phyloP scores from a whole-genome alignment of 2,113 vertebrate species.

The Cochlearius cochlearius region DNA sequence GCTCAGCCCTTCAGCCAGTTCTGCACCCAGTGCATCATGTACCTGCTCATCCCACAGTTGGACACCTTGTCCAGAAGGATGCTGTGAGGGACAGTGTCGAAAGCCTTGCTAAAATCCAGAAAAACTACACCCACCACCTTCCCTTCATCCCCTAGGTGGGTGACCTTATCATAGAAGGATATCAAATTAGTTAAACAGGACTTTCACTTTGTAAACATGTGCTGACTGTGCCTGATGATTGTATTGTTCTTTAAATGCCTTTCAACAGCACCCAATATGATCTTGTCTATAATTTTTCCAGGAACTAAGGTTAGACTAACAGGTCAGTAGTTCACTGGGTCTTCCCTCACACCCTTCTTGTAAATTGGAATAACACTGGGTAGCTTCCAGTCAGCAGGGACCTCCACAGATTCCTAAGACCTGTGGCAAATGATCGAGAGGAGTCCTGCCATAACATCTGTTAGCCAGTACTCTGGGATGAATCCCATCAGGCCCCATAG shows the following conservation, averaged over 20 bases:
- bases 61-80: neutral
- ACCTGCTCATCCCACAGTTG: neutral
- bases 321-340: neutral
- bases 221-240: neutral
- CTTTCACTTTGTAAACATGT: neutral
- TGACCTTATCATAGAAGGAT: neutral
- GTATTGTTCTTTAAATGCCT: neutral
- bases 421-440: neutral
- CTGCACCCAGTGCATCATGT: too few species aligned
- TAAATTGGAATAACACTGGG: fast-evolving
- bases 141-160: neutral
- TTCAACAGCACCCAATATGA: neutral
- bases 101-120: neutral
- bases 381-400: neutral
- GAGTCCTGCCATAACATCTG: fast-evolving
- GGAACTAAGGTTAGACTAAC: neutral
- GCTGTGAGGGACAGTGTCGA: neutral
- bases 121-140: neutral
- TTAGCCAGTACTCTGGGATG: neutral
- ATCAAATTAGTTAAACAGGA: neutral
- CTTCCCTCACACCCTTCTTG: neutral
- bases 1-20: neutral
- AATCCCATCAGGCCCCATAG: neutral
- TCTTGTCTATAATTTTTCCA: neutral
- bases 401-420: neutral